phyloP scores from a whole-genome alignment of 2,797 vertebrate species.

The Apogon hyalosoma region DNA sequence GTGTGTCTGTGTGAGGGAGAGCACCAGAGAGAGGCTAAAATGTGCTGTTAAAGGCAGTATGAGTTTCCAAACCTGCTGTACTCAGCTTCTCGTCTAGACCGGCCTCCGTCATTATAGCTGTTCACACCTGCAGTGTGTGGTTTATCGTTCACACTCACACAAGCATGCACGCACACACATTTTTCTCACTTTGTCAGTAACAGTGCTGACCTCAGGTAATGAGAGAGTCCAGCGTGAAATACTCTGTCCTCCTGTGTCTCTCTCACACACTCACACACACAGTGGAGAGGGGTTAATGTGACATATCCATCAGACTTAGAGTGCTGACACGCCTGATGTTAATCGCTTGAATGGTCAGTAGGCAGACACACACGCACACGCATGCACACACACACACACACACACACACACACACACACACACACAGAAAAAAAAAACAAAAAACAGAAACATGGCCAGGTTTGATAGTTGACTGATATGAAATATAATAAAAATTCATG shows the following conservation, averaged over 20 bases:
- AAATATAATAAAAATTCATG: background rate
- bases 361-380: background rate
- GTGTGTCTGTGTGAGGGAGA: background rate
- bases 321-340: slow-evolving; percentile 64
- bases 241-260: slow-evolving; percentile 49
- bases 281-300: slow-evolving; percentile 51
- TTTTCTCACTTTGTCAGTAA: slow-evolving; percentile 71
- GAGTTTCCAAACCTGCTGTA: slow-evolving; percentile 58
- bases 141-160: slow-evolving; percentile 45
- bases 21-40: slow-evolving; percentile 11
- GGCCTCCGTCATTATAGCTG: slow-evolving; percentile 49
- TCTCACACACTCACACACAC: slow-evolving; percentile 7
- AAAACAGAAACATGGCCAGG: background rate
- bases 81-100: slow-evolving; percentile 63
- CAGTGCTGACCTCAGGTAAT: slow-evolving; percentile 77
- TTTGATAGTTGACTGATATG: background rate
- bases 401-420: slow-evolving; percentile 5
- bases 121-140: slow-evolving; percentile 61
- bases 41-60: slow-evolving; percentile 51
- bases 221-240: slow-evolving; percentile 67
- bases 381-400: too few species aligned
- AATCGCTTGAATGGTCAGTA: slow-evolving; percentile 45
- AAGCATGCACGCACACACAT: slow-evolving; percentile 42
- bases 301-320: slow-evolving; percentile 63
- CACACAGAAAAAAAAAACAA: background rate